Evolutionary conservation across 2,797 vertebrate species (phyloP).

Genomic region (Mareca strepera): DNA sequence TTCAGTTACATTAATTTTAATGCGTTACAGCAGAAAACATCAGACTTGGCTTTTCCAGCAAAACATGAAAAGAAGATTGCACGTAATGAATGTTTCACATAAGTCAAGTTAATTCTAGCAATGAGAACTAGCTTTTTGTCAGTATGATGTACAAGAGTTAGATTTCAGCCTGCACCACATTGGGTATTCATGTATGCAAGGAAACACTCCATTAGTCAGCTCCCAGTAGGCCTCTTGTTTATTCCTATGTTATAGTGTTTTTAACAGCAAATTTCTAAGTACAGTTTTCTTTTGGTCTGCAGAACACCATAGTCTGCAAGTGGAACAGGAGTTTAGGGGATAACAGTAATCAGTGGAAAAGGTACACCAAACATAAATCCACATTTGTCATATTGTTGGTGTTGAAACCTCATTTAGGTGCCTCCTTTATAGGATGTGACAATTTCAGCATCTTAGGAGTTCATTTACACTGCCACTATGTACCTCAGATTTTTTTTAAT

Average conservation of each 20-base stretch:
- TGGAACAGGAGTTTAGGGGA: background rate
- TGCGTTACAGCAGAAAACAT: background rate
- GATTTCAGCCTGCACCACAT: background rate
- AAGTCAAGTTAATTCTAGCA: background rate
- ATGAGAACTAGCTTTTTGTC: background rate
- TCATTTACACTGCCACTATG: background rate
- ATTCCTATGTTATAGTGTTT: background rate
- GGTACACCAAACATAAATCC: background rate
- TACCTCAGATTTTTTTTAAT: background rate
- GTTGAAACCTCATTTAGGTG: background rate
- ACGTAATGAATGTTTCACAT: background rate
- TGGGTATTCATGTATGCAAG: background rate
- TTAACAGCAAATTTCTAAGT: background rate
- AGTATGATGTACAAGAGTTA: background rate
- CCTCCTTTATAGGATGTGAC: background rate
- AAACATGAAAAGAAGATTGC: background rate
- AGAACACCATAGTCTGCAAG: background rate
- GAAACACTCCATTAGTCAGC: background rate
- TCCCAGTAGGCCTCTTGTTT: background rate
- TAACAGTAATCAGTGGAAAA: background rate
- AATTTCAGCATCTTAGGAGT: background rate
- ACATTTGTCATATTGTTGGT: background rate
- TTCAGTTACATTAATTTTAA: background rate
- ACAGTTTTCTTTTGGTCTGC: background rate
- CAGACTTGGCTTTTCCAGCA: constrained; percentile 1